Conservation (phyloP, 2,113 vertebrate species). For the Anoura caudifer region DNA sequence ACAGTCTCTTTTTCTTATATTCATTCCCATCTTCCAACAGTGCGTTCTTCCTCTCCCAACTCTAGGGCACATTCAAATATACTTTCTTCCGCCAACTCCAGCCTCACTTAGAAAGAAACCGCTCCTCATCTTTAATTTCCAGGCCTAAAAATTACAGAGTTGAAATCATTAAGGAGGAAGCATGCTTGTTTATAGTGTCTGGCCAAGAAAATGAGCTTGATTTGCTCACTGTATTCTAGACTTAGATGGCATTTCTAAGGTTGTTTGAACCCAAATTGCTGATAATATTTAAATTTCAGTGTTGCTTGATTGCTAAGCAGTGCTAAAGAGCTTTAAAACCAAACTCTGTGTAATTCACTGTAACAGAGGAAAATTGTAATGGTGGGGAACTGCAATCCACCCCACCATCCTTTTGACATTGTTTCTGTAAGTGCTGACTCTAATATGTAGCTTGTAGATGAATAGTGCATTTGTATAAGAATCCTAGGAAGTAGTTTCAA, state of each 20-base stretch:
- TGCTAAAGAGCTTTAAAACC: not conserved
- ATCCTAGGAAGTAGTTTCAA: too few species aligned
- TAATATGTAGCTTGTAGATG: too few species aligned
- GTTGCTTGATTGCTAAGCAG: not conserved
- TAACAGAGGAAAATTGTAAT: too few species aligned
- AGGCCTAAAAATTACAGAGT: not conserved
- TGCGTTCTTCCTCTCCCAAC: not conserved
- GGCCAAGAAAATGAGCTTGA: not conserved
- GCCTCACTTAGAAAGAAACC: not conserved
- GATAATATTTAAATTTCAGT: not conserved
- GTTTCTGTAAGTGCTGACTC: too few species aligned
- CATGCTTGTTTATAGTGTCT: not conserved
- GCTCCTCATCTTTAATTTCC: not conserved
- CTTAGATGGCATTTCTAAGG: not conserved
- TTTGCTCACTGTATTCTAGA: slow-evolving; percentile 1
- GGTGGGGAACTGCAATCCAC: too few species aligned
- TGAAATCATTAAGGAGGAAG: not conserved
- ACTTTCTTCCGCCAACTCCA: not conserved
- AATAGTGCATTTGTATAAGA: too few species aligned
- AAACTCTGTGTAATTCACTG: not conserved
- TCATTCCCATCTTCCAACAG: not conserved
- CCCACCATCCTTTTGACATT: too few species aligned
- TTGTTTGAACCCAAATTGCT: not conserved
- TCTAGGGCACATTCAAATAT: not conserved
- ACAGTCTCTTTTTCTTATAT: not conserved